Evolutionary conservation across 2,888 invertebrate genomes (phyloP).

Genomic region (Epicampocera succincta): DNA sequence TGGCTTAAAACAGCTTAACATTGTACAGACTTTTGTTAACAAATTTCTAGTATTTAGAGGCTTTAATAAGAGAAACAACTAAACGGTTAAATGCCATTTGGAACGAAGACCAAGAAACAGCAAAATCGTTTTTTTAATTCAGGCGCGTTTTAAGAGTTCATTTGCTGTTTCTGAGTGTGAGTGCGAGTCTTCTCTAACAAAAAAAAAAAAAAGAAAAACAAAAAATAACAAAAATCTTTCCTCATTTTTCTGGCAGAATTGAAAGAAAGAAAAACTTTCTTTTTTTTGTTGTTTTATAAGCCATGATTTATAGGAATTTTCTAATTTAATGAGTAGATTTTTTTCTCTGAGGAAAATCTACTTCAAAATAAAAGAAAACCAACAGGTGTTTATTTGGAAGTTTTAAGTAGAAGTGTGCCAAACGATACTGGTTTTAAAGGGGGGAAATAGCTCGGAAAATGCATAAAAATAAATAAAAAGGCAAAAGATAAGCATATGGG

Average conservation of each 20-base stretch:
- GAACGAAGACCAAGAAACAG: neutral
- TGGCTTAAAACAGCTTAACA: slow-evolving; percentile 26
- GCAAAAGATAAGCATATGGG: neutral
- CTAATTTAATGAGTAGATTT: slow-evolving; percentile 31
- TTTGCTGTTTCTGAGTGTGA: slow-evolving; percentile 26
- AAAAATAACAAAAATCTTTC: neutral
- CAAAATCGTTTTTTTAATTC: slow-evolving; percentile 31
- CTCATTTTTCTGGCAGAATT: neutral
- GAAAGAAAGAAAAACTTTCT: slow-evolving; percentile 45
- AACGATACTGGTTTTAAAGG: neutral
- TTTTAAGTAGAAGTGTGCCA: slow-evolving; percentile 29
- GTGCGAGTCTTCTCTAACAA: slow-evolving; percentile 1
- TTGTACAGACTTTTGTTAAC: slow-evolving; percentile 6
- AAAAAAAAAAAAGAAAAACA: slow-evolving; percentile 20
- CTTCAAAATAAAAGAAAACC: neutral
- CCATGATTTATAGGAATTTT: slow-evolving; percentile 54
- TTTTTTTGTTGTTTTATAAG: slow-evolving; percentile 19
- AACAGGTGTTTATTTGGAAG: slow-evolving; percentile 19
- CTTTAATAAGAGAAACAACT: slow-evolving; percentile 14
- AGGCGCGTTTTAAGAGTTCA: slow-evolving; percentile 51
- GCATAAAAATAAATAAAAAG: neutral
- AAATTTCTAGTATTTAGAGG: slow-evolving; percentile 2
- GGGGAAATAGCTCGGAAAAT: neutral
- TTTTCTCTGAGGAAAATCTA: neutral
- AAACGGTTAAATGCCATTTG: slow-evolving; percentile 43